Evolutionary conservation across 2,113 vertebrate species (phyloP).

Genomic region (Percopsis transmontana): DNA sequence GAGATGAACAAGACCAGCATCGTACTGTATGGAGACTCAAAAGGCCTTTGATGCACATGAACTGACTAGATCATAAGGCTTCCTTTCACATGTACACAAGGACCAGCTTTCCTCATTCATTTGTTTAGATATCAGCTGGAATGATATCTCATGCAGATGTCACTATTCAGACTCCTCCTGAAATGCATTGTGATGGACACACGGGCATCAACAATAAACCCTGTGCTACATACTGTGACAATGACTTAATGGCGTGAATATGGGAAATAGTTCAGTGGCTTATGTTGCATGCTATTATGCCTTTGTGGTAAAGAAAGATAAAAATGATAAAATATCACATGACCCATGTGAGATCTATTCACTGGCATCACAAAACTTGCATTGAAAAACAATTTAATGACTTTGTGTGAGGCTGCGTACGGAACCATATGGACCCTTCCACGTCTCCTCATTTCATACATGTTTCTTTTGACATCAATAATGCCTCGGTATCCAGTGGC

Average conservation of each 20-base stretch:
- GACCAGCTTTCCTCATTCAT: not conserved
- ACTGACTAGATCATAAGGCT: slow-evolving; percentile 8
- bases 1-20: slow-evolving; percentile 38
- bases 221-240: slow-evolving; percentile 63
- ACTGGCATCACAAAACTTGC: slow-evolving; percentile 67
- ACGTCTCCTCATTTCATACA: slow-evolving; percentile 85
- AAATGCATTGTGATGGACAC: slow-evolving; percentile 44
- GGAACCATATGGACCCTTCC: slow-evolving; percentile 79
- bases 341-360: slow-evolving; percentile 72
- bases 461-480: slow-evolving; percentile 91
- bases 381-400: slow-evolving; percentile 69
- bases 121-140: slow-evolving; percentile 2
- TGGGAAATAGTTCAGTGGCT: slow-evolving; percentile 58
- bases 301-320: slow-evolving; percentile 61
- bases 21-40: slow-evolving; percentile 8
- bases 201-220: slow-evolving; percentile 47
- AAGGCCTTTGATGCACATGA: slow-evolving; percentile 4
- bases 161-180: slow-evolving; percentile 16
- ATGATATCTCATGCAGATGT: slow-evolving; percentile 11
- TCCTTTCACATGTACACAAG: not conserved
- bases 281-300: slow-evolving; percentile 60
- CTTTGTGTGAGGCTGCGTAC: slow-evolving; percentile 72
- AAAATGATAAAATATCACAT: slow-evolving; percentile 72
- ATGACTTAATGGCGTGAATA: slow-evolving; percentile 69
- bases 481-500: slow-evolving; percentile 89